Percentiles rank a stretch among this genome's conserved stretches.
phyloP scores from a whole-genome alignment of 2,113 vertebrate genomes.

The Odocoileus virginianus region DNA sequence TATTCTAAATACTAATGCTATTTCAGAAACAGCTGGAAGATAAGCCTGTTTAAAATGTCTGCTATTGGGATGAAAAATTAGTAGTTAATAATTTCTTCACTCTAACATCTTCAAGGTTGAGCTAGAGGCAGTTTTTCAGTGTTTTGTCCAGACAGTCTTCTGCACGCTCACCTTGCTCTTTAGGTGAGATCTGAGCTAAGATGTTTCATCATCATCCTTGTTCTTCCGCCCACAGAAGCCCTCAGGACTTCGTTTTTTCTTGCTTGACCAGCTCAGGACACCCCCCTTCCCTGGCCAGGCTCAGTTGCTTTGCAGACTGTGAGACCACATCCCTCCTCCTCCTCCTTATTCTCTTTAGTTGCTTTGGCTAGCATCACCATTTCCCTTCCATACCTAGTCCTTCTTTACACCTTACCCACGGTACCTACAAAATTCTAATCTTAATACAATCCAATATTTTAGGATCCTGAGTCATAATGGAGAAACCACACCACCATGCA shows the following conservation, averaged over 20 bases:
- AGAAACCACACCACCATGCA: background rate
- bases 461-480: background rate
- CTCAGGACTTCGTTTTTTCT: background rate
- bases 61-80: background rate
- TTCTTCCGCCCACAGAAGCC: background rate
- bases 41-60: slow-evolving; percentile 15
- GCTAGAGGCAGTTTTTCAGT: background rate
- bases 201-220: background rate
- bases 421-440: background rate
- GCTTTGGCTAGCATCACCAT: background rate
- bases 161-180: background rate
- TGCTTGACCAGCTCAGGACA: background rate
- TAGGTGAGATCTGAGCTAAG: background rate
- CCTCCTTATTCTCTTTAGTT: background rate
- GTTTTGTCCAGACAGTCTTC: background rate
- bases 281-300: background rate
- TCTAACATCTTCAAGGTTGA: background rate
- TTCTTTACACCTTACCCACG: background rate
- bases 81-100: slow-evolving; percentile 52
- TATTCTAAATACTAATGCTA: background rate
- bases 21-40: slow-evolving; percentile 19
- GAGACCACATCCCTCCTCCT: background rate
- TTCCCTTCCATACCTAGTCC: background rate
- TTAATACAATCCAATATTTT: background rate
- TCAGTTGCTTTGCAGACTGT: background rate